Conservation (phyloP, 2,888 invertebrate genomes). For the Neoascia interrupta region DNA sequence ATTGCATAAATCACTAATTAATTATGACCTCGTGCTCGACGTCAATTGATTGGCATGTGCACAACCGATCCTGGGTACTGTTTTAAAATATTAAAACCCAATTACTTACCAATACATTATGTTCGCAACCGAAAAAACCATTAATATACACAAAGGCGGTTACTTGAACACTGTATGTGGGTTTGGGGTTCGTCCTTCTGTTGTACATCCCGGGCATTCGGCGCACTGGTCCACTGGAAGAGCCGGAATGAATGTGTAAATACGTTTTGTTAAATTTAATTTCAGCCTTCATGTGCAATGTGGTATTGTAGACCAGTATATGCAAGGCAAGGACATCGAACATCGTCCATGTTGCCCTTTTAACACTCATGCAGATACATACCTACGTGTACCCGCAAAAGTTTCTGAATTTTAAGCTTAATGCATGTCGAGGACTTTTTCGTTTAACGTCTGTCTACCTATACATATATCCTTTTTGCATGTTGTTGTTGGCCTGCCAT, state of each 20-base stretch:
- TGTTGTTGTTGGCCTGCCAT: slow-evolving; percentile 43
- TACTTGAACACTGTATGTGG: not conserved
- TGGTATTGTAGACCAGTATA: no score
- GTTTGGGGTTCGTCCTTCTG: slow-evolving; percentile 17
- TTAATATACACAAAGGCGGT: slow-evolving; percentile 57
- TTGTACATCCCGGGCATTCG: slow-evolving; percentile 5
- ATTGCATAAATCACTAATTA: slow-evolving; percentile 64
- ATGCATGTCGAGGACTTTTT: not conserved
- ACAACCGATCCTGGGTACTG: slow-evolving; percentile 23
- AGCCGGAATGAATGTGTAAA: slow-evolving; percentile 47
- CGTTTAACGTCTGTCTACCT: not conserved
- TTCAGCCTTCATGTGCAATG: slow-evolving; percentile 39
- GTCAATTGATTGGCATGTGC: slow-evolving; percentile 62
- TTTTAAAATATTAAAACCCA: slow-evolving; percentile 69
- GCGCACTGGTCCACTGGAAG: no score
- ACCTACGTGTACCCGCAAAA: not conserved
- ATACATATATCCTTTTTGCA: slow-evolving; percentile 2
- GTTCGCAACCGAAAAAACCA: slow-evolving; percentile 57
- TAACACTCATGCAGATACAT: no score
- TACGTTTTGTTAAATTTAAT: slow-evolving; percentile 59
- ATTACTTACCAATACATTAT: slow-evolving; percentile 67
- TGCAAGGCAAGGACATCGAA: no score
- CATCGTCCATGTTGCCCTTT: slow-evolving; percentile 19
- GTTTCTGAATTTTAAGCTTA: slow-evolving; percentile 15
- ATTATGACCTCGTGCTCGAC: slow-evolving; percentile 58